Percentiles rank a stretch among this genome's conserved stretches.
phyloP scores from a whole-genome alignment of 2,113 vertebrate species.

The Menidia beryllina region DNA sequence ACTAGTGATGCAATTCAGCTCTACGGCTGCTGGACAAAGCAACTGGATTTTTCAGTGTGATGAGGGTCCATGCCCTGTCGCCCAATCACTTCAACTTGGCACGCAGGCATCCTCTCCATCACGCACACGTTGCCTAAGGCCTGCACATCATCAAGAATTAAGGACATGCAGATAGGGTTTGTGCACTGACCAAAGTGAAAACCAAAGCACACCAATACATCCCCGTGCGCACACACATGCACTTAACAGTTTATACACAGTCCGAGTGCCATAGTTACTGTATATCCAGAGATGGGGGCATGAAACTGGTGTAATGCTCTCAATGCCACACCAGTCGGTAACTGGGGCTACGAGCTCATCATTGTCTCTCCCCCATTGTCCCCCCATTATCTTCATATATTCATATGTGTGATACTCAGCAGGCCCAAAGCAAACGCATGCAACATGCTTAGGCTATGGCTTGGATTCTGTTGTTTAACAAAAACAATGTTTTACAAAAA shows the following conservation, averaged over 20 bases:
- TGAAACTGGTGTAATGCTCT: conserved; percentile 78
- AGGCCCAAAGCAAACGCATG: conserved; percentile 44
- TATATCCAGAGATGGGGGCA: conserved; percentile 75
- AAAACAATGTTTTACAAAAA: conserved; percentile 43
- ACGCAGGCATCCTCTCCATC: conserved; percentile 80
- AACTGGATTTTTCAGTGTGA: conserved; percentile 55
- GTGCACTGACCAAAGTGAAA: conserved; percentile 78
- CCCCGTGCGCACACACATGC: conserved; percentile 13
- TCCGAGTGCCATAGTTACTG: conserved; percentile 70
- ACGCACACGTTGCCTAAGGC: conserved; percentile 80
- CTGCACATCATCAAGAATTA: conserved; percentile 86
- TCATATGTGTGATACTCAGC: conserved; percentile 29
- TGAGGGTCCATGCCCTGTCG: conserved; percentile 55
- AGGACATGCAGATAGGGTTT: conserved; percentile 83
- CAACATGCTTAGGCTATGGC: conserved; percentile 68
- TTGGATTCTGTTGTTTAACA: conserved; percentile 44
- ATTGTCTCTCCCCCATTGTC: conserved; percentile 49
- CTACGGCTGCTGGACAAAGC: conserved; percentile 53
- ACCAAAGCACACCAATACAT: conserved; percentile 55
- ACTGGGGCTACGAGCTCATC: conserved; percentile 53
- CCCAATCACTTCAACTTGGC: conserved; percentile 77
- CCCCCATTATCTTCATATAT: conserved; percentile 61
- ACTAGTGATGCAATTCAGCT: conserved; percentile 33
- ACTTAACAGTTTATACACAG: conserved; percentile 34
- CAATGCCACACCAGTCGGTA: conserved; percentile 55